Conservation (phyloP, 2,113 vertebrate species). For the Azemiops feae region DNA sequence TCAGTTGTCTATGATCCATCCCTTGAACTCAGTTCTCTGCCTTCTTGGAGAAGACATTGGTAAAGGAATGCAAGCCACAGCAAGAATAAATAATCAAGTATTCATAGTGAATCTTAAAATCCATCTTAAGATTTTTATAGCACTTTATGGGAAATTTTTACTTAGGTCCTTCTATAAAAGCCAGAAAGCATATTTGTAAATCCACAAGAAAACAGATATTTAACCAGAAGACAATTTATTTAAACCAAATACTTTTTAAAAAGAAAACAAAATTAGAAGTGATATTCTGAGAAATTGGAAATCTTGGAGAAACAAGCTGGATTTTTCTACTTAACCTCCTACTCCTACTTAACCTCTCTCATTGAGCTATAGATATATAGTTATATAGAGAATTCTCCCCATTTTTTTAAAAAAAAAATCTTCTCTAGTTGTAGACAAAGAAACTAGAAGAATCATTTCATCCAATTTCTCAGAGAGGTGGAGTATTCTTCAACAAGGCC, state of each 20-base stretch:
- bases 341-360: neutral
- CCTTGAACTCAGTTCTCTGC: neutral
- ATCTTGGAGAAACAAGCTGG: neutral
- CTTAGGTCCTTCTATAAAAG: neutral
- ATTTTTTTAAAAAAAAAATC: neutral
- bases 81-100: neutral
- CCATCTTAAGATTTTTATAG: neutral
- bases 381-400: neutral
- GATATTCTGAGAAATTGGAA: neutral
- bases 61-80: neutral
- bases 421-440: neutral
- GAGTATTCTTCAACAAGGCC: neutral
- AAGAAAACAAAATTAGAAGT: neutral
- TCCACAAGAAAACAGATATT: neutral
- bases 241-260: neutral
- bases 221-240: neutral
- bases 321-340: too few relatives aligned
- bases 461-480: neutral
- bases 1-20: neutral
- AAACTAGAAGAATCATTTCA: neutral
- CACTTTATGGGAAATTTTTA: neutral
- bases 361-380: neutral
- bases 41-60: neutral
- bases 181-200: neutral
- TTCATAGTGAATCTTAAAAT: neutral